A percentile compares a stretch with the other conserved stretches of the same genome.
Evolutionary conservation across 2,888 invertebrate species (phyloP).

Genomic region (Apamea monoglypha): DNA sequence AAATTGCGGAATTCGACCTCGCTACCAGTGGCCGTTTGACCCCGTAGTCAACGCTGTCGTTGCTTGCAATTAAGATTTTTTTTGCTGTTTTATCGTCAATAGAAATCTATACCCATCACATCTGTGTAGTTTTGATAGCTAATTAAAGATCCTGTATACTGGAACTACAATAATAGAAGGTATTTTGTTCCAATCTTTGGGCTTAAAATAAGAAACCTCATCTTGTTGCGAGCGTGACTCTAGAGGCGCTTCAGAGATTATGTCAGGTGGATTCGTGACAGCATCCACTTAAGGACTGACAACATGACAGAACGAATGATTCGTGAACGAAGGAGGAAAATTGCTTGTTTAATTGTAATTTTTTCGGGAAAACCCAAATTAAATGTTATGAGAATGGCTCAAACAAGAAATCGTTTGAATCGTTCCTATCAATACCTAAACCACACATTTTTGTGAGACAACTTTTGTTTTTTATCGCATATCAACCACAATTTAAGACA

Average conservation of each 20-base stretch:
- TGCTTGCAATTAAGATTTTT: neutral
- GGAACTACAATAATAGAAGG: neutral
- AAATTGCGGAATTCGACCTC: no score
- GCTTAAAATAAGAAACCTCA: slow-evolving; percentile 22
- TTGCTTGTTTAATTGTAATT: slow-evolving; percentile 17
- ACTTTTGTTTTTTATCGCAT: neutral
- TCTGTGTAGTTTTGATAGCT: neutral
- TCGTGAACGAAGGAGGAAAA: slow-evolving; percentile 43
- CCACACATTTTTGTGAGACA: neutral
- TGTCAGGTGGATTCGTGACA: slow-evolving; percentile 37
- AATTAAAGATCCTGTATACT: neutral
- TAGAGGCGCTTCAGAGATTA: slow-evolving; percentile 24
- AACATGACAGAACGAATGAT: slow-evolving; percentile 27
- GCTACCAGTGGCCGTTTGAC: neutral
- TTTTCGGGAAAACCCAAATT: slow-evolving; percentile 31
- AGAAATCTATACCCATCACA: neutral
- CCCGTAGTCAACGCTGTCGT: neutral
- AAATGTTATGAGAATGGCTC: slow-evolving; percentile 11
- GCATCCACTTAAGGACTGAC: slow-evolving; percentile 34
- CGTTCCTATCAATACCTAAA: slow-evolving; percentile 1
- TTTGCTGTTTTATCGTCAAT: neutral
- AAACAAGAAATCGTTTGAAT: neutral
- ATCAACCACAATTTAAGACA: no score
- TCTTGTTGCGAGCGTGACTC: slow-evolving; percentile 17
- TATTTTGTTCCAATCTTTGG: neutral